phyloP scores from a whole-genome alignment of 2,888 invertebrate genomes.

The Onthophagus sagittarius region DNA sequence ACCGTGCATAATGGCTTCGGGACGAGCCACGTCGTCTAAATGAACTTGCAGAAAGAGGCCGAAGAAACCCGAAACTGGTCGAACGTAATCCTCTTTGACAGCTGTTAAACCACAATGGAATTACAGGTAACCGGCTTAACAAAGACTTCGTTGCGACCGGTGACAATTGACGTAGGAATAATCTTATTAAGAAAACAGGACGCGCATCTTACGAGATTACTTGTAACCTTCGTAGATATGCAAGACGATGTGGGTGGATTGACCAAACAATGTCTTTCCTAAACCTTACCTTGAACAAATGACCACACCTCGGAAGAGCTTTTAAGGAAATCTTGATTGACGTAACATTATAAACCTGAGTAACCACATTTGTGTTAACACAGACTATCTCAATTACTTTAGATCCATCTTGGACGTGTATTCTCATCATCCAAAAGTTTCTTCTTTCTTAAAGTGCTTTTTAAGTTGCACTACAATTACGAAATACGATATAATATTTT shows the following conservation, averaged over 20 bases:
- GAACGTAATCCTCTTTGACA: slow-evolving; percentile 29
- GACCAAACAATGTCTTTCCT: neutral
- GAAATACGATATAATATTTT: no score
- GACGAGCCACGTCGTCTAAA: neutral
- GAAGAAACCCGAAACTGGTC: slow-evolving; percentile 27
- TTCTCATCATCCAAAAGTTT: no score
- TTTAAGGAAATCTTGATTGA: neutral
- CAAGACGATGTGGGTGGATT: neutral
- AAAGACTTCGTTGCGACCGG: slow-evolving; percentile 27
- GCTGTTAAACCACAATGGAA: slow-evolving; percentile 30
- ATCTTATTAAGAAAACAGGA: slow-evolving; percentile 27
- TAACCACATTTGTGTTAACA: neutral
- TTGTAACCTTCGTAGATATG: neutral
- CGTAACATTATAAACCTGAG: neutral
- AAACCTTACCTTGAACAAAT: neutral
- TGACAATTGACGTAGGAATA: slow-evolving; percentile 30
- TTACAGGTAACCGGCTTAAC: slow-evolving; percentile 34
- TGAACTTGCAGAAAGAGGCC: slow-evolving; percentile 15
- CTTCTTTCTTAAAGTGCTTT: no score
- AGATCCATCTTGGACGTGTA: no score
- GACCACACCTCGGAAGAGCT: neutral
- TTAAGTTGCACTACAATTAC: no score
- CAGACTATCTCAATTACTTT: no score
- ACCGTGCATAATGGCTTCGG: neutral
- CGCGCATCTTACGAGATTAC: neutral